These are phyloP conservation scores for Saccostrea echinata DNA, from an alignment of 1,140 invertebrate genomes.

Conservation along the genomic window DNA sequence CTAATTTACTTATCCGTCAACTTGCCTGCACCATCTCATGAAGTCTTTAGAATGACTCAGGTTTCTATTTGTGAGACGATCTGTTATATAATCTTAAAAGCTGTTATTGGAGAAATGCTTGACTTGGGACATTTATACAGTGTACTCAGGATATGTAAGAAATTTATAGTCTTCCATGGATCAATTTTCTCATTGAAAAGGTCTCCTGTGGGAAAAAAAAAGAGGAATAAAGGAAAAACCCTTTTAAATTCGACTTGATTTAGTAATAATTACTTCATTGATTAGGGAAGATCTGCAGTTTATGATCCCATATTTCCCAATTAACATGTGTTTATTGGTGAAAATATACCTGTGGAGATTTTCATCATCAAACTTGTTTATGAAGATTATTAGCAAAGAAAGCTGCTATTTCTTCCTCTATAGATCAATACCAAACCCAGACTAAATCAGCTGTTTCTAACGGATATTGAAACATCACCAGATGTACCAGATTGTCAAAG, in stretches of 20 bases:
- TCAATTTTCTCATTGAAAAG: neutral
- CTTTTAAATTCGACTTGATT: too few species aligned
- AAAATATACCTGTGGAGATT: neutral
- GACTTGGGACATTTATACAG: neutral
- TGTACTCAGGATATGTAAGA: neutral
- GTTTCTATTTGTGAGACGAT: neutral
- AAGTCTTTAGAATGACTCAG: neutral
- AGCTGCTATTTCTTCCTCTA: neutral
- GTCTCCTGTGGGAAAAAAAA: neutral
- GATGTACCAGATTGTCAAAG: neutral
- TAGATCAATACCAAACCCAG: neutral
- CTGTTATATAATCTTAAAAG: neutral
- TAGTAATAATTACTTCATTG: neutral
- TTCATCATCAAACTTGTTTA: neutral
- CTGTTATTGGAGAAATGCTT: neutral
- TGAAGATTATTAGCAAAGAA: constrained; percentile 12
- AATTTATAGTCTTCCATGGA: neutral
- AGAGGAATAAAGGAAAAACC: too few species aligned
- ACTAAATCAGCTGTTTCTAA: neutral
- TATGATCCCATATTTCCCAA: neutral
- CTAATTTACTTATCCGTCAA: constrained; percentile 31
- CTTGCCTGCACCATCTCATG: neutral
- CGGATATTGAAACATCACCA: neutral
- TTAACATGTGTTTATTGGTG: neutral
- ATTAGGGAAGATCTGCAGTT: neutral